Conservation (phyloP, 2,797 vertebrate species). For the Sebastes wilsoni region DNA sequence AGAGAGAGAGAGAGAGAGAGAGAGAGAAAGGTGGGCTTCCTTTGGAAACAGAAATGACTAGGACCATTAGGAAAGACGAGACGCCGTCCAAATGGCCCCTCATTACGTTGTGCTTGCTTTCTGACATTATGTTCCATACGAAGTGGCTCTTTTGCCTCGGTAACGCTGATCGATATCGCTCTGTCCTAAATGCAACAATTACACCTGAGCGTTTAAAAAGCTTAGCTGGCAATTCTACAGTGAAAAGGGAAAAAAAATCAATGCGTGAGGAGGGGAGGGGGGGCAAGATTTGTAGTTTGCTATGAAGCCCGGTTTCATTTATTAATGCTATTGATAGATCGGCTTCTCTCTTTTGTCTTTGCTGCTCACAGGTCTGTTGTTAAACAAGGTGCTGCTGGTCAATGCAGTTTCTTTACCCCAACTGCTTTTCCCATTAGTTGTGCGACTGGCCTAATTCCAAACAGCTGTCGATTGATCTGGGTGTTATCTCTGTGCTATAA, state of each 20-base stretch:
- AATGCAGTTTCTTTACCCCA: constrained; percentile 20
- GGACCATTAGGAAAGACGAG: constrained; percentile 15
- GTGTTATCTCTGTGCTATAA: background rate
- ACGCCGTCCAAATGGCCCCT: constrained; percentile 22
- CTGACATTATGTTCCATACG: constrained; percentile 15
- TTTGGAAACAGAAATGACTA: constrained; percentile 21
- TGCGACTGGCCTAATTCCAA: constrained; percentile 15
- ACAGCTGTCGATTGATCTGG: constrained; percentile 27
- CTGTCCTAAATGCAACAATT: constrained; percentile 65
- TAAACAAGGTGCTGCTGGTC: constrained; percentile 17
- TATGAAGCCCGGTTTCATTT: constrained; percentile 34
- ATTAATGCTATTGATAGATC: constrained; percentile 30
- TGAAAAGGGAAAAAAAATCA: constrained; percentile 29
- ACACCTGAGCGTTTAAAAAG: constrained; percentile 62
- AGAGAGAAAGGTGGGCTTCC: background rate
- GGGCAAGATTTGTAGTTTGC: background rate
- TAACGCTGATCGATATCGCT: constrained; percentile 52
- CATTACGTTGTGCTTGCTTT: constrained; percentile 22
- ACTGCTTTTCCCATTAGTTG: constrained; percentile 13
- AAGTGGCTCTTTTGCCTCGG: constrained; percentile 27
- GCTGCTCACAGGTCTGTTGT: constrained; percentile 1
- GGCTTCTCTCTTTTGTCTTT: constrained; percentile 6
- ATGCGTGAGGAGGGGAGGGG: background rate
- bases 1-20: background rate
- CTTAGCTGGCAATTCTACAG: constrained; percentile 46